A percentile compares a stretch with the other conserved stretches of the same genome.
phyloP scores from a whole-genome alignment of 2,113 vertebrate genomes.

The Tetrao urogallus region DNA sequence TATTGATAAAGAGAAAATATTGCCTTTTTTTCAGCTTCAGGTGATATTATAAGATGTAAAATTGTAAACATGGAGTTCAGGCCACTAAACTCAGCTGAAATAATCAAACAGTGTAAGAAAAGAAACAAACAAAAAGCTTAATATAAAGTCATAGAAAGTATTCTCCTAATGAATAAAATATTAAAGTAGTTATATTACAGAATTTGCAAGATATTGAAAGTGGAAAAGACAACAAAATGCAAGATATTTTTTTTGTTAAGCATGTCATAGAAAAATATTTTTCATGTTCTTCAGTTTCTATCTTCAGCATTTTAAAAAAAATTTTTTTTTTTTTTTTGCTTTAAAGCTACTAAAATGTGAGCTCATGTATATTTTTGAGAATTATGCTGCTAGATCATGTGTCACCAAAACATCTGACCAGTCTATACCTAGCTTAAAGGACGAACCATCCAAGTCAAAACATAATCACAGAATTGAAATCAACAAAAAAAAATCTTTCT shows the following conservation, averaged over 20 bases:
- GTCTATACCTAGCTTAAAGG: not conserved
- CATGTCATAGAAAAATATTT: not conserved
- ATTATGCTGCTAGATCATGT: not conserved
- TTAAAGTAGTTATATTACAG: not conserved
- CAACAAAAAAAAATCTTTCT: not conserved
- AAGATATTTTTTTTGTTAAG: not conserved
- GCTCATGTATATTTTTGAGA: not conserved
- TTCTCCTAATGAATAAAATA: not conserved
- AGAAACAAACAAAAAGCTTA: not conserved
- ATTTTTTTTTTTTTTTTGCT: too few species aligned
- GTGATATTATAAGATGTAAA: not conserved
- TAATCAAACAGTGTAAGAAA: not conserved
- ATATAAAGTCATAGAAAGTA: not conserved
- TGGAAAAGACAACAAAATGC: not conserved
- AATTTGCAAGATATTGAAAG: not conserved
- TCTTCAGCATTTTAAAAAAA: not conserved
- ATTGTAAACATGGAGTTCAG: not conserved
- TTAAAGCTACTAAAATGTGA: not conserved
- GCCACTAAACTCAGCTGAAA: not conserved
- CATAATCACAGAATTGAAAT: not conserved
- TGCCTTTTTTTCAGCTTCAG: not conserved
- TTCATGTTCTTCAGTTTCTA: not conserved
- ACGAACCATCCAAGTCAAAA: not conserved
- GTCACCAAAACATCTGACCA: not conserved
- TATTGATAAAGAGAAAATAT: slow-evolving; percentile 14